A percentile compares a stretch with the other conserved stretches of the same genome.
These are phyloP conservation scores for Gasterosteus nipponicus DNA, from an alignment of 2,113 vertebrate genomes.

Conservation along the genomic window DNA sequence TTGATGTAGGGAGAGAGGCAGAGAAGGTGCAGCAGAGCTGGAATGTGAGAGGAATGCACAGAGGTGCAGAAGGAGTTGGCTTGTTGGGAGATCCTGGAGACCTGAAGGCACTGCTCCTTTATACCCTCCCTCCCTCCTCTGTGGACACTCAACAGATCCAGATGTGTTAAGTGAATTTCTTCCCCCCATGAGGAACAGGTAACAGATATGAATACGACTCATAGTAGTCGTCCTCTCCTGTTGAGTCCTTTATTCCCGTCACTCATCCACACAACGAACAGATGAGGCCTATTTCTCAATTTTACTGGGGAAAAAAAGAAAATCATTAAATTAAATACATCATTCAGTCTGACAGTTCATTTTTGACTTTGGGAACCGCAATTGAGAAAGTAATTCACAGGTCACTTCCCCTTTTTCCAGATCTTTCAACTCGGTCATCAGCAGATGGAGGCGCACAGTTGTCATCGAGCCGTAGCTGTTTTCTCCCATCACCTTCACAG, in stretches of 20 bases:
- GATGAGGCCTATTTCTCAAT: background rate
- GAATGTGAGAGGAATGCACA: slow-evolving; percentile 79
- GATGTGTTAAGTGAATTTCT: slow-evolving; percentile 38
- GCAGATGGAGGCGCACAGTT: background rate
- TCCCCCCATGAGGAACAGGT: slow-evolving; percentile 2
- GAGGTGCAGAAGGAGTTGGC: slow-evolving; percentile 15
- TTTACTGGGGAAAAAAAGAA: background rate
- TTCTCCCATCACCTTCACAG: background rate
- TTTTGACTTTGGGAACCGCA: background rate
- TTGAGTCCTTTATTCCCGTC: background rate
- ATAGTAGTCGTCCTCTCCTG: slow-evolving; percentile 4
- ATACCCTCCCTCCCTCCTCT: slow-evolving; percentile 36
- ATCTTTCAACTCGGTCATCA: background rate
- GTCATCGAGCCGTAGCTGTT: background rate
- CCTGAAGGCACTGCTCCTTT: slow-evolving; percentile 49
- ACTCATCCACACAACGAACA: background rate
- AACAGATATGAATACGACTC: slow-evolving; percentile 9
- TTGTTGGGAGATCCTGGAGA: slow-evolving; percentile 62
- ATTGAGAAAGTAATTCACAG: background rate
- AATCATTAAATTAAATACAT: background rate
- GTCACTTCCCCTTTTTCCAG: background rate
- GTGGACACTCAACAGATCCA: slow-evolving; percentile 35
- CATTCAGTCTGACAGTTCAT: background rate
- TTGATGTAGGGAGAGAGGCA: slow-evolving; percentile 58
- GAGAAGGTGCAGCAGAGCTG: slow-evolving; percentile 69